phyloP scores from a whole-genome alignment of 2,113 vertebrate genomes.

The Mirounga angustirostris region DNA sequence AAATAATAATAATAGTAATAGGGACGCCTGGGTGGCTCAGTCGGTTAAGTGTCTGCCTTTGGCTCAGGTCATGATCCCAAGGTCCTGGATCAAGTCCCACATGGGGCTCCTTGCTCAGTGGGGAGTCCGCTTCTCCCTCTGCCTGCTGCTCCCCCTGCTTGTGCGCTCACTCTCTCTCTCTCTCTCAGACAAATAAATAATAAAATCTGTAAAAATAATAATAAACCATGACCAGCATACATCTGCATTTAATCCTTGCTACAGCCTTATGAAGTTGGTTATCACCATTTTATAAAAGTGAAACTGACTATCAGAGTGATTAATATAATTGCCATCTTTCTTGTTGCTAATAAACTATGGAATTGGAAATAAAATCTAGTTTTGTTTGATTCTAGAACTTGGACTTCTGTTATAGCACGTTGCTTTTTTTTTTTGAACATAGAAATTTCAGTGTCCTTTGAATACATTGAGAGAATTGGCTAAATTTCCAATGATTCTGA shows the following conservation, averaged over 20 bases:
- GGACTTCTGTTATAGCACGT: neutral
- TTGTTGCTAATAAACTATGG: neutral
- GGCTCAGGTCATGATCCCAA: too few species aligned
- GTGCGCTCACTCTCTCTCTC: neutral
- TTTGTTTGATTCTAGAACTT: slow-evolving; percentile 51
- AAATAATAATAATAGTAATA: neutral
- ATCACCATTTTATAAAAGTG: slow-evolving; percentile 3
- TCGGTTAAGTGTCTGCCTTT: too few species aligned
- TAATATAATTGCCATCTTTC: neutral
- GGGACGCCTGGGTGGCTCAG: too few species aligned
- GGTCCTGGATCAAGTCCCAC: too few species aligned
- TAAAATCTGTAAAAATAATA: neutral
- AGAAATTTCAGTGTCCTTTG: neutral
- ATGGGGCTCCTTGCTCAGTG: too few species aligned
- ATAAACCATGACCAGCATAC: neutral
- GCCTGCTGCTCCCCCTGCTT: too few species aligned
- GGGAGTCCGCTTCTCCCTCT: too few species aligned
- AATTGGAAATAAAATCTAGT: slow-evolving; percentile 38
- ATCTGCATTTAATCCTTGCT: neutral
- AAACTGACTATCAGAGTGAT: neutral
- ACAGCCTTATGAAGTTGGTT: neutral
- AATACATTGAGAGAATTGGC: neutral
- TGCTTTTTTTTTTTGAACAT: neutral
- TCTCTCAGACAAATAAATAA: neutral
- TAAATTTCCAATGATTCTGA: slow-evolving; percentile 32